phyloP scores from a whole-genome alignment of 2,888 invertebrate species.

The Spatulosminthurus flaviceps region DNA sequence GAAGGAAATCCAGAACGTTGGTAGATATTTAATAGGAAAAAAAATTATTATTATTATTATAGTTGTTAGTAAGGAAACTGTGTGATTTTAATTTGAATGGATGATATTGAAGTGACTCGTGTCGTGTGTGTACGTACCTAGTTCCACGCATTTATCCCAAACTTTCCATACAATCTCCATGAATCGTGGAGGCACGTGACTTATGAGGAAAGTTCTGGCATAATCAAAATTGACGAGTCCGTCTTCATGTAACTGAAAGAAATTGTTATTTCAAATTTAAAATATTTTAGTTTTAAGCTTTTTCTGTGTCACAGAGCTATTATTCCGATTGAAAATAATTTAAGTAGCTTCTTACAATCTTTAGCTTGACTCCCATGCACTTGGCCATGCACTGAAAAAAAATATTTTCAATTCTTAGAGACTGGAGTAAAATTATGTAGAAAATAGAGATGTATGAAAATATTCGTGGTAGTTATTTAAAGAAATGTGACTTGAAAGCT shows the following conservation, averaged over 20 bases:
- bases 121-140: constrained; percentile 19
- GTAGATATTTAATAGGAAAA: no score
- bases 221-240: constrained; percentile 40
- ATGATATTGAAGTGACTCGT: not conserved
- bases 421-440: no score
- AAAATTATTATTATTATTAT: no score
- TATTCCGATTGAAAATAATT: not conserved
- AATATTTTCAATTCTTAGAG: not conserved
- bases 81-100: no score
- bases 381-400: constrained; percentile 39
- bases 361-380: constrained; percentile 40
- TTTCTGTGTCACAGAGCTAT: not conserved
- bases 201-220: constrained; percentile 20
- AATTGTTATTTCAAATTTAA: not conserved
- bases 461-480: no score
- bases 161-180: constrained; percentile 20
- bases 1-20: no score
- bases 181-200: constrained; percentile 26
- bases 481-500: not conserved
- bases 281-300: no score
- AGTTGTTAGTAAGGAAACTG: no score
- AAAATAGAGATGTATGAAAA: no score
- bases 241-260: constrained; percentile 20
- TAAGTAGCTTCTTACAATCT: constrained; percentile 24
- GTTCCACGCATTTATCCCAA: constrained; percentile 34